These are phyloP conservation scores for Elegia similella DNA, from an alignment of 2,888 invertebrate species.

Conservation along the genomic window DNA sequence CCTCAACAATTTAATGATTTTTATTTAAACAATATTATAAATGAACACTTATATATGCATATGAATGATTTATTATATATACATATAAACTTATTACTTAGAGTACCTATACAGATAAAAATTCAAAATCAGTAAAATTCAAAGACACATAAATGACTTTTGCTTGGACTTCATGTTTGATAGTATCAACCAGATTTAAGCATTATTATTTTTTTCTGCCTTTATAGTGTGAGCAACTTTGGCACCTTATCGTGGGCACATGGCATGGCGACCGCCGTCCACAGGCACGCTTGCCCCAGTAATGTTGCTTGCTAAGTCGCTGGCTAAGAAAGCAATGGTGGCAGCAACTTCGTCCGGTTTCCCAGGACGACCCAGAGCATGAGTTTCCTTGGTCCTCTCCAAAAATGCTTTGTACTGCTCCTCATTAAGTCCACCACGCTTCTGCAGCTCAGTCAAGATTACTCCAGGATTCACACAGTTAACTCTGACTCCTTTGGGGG, in stretches of 20 bases:
- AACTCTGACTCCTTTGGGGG: slow-evolving; percentile 90
- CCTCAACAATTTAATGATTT: slow-evolving; percentile 20
- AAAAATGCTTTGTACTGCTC: slow-evolving; percentile 92
- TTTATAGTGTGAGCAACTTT: neutral
- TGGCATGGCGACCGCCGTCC: slow-evolving; percentile 96
- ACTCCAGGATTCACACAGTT: slow-evolving; percentile 98
- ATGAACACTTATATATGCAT: slow-evolving; percentile 20
- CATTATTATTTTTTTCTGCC: too few relatives aligned
- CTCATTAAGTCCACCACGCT: slow-evolving; percentile 91
- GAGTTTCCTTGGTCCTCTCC: slow-evolving; percentile 91
- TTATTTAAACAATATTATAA: slow-evolving; percentile 19
- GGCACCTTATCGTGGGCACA: slow-evolving; percentile 90
- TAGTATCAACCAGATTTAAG: too few relatives aligned
- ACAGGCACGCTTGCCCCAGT: slow-evolving; percentile 95
- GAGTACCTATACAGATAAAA: neutral
- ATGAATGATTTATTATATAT: slow-evolving; percentile 14
- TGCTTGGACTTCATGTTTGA: neutral
- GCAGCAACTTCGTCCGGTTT: slow-evolving; percentile 92
- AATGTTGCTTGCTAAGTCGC: slow-evolving; percentile 92
- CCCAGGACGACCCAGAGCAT: slow-evolving; percentile 95
- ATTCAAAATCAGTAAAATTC: neutral
- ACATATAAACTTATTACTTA: slow-evolving; percentile 16
- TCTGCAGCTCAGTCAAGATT: slow-evolving; percentile 93
- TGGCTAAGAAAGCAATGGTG: slow-evolving; percentile 95
- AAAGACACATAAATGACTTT: slow-evolving; percentile 13